Evolutionary conservation across 2,113 vertebrate genomes (phyloP), one percentile per base, ranked within the genome.

Genomic region (Muntiacus reevesi): DNA sequence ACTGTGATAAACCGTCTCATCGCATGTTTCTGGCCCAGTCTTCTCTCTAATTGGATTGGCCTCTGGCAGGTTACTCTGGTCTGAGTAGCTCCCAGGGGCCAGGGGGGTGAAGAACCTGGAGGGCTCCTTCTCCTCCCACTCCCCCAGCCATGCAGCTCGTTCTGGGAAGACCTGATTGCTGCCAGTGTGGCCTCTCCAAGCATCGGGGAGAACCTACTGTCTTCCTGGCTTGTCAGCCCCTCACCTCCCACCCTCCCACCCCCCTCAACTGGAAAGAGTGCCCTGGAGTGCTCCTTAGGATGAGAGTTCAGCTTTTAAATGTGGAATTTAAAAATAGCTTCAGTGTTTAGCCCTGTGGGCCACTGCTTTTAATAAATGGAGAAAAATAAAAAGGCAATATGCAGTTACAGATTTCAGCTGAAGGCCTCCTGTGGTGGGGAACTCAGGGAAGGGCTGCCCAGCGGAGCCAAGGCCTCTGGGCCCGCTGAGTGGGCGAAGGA

Each of bases 281-380:
- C 52, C 33, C 71, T 87, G 71, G 74, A 95, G 91, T 81, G 67
- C 12, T 84, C 33, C 57, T 17, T 15, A 50, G 86, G 62, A 71
- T 85, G 64, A 71, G 85, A 94, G 52, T 97, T 96, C 94, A 97
- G 64, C 90, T 94, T 97, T 95, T 97, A 96, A 96, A 84, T 59
- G 14, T 57, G 33, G 71, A 17, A 89, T 86, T 96, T 97, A 97
- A 98, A 98, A 97, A 93, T 96, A 97, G 81, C 79, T 14, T 8
- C 12, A 19, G 78, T 87, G 30, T 97, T 97, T 97, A 87, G 87
- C 43, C n/a, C 62, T 81, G 28, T 90, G 89, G 84, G 85, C 81
- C 97, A 90, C 97, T 96, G 60, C 67, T 98, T 97, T 93, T 97
- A 96, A 87, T 94, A 97, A 89, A 47, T 84, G 67, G 86, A 50